These are phyloP conservation scores for Stegana nigrithorax DNA, from an alignment of 2,888 invertebrate genomes.

Conservation along the genomic window DNA sequence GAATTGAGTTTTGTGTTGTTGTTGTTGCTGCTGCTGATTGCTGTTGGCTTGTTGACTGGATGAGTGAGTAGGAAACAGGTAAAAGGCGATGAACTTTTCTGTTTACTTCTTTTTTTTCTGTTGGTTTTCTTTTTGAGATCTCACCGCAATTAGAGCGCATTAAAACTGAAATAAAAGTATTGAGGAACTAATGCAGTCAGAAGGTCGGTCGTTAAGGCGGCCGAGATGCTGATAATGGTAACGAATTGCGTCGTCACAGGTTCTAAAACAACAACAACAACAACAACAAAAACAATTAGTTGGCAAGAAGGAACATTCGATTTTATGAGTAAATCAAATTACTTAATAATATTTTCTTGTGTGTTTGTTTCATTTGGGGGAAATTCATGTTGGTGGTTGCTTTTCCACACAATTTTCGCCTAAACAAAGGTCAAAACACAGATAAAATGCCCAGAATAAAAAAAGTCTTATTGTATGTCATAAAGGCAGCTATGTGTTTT, in stretches of 20 bases:
- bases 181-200: constrained; percentile 46
- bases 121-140: constrained; percentile 32
- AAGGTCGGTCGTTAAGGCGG: constrained; percentile 7
- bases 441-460: not conserved
- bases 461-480: not conserved
- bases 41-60: constrained; percentile 36
- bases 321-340: constrained; percentile 35
- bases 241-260: constrained; percentile 54
- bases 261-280: constrained; percentile 20
- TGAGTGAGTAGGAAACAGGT: constrained; percentile 51
- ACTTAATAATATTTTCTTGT: constrained; percentile 15
- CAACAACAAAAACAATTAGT: not conserved
- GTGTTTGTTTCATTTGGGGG: not conserved
- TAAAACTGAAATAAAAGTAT: constrained; percentile 45
- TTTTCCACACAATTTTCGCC: constrained; percentile 34
- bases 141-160: constrained; percentile 55
- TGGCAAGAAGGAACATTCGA: constrained; percentile 1
- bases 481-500: not conserved
- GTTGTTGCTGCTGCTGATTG: constrained; percentile 16
- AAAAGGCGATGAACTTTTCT: constrained; percentile 55
- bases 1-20: not conserved
- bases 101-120: constrained; percentile 23
- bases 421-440: constrained; percentile 49
- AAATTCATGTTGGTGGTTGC: constrained; percentile 10
- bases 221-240: constrained; percentile 43